A percentile compares a stretch with the other conserved stretches of the same genome.
phyloP scores from a whole-genome alignment of 2,888 invertebrate species.

The Noctua fimbriata region DNA sequence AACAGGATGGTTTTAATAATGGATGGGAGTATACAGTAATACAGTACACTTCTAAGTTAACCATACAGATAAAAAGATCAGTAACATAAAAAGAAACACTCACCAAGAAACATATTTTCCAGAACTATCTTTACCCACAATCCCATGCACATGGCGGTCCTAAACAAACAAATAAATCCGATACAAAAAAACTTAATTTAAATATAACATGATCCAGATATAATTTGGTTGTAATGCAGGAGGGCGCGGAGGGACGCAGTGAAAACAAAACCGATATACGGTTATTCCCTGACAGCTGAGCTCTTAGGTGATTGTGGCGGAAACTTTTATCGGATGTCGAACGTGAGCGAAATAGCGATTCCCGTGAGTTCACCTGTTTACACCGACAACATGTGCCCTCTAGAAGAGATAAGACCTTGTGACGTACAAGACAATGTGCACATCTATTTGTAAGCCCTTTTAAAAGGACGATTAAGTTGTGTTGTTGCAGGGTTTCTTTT shows the following conservation, averaged over 20 bases:
- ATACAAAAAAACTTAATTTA: slow-evolving; percentile 43
- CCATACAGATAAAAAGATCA: not conserved
- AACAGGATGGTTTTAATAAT: not conserved
- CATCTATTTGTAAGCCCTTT: slow-evolving; percentile 25
- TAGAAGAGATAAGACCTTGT: slow-evolving; percentile 68
- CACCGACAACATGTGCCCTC: slow-evolving; percentile 70
- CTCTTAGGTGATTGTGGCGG: slow-evolving; percentile 91
- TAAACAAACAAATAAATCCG: not conserved
- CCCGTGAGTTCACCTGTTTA: slow-evolving; percentile 86
- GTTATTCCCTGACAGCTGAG: slow-evolving; percentile 90
- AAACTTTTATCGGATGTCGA: slow-evolving; percentile 90
- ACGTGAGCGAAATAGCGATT: slow-evolving; percentile 90
- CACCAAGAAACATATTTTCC: not conserved
- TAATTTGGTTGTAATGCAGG: slow-evolving; percentile 69
- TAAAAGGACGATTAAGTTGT: not conserved
- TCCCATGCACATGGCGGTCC: not conserved
- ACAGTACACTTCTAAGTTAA: too few relatives aligned
- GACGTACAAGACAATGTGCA: slow-evolving; percentile 28
- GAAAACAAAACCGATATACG: slow-evolving; percentile 89
- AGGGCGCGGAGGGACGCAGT: slow-evolving; percentile 77
- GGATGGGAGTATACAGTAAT: not conserved
- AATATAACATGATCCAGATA: slow-evolving; percentile 53
- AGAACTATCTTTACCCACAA: not conserved
- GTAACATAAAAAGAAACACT: not conserved
- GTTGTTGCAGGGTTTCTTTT: not conserved